A percentile compares a stretch with the other conserved stretches of the same genome.
Evolutionary conservation across 2,888 invertebrate species (phyloP).

Genomic region (Drosophila maculinotata): DNA sequence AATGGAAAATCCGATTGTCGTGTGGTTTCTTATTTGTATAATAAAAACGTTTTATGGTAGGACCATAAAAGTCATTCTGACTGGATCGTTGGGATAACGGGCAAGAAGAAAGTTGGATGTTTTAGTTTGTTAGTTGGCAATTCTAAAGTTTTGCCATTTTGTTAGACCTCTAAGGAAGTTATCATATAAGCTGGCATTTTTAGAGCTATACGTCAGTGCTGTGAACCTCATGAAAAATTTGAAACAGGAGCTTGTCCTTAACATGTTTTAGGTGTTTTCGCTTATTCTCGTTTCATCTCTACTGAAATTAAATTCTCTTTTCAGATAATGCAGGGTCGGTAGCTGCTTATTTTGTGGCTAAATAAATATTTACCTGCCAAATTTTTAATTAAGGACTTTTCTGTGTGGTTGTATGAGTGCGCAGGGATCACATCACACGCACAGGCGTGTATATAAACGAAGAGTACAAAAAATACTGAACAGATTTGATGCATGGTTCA

Average conservation of each 20-base stretch:
- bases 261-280: constrained; percentile 3
- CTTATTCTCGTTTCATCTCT: constrained; percentile 2
- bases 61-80: constrained; percentile 5
- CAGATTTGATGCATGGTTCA: constrained; percentile 27
- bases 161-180: neutral
- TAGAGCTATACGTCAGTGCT: neutral
- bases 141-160: neutral
- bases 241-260: neutral
- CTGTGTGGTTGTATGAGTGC: constrained; percentile 3
- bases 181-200: neutral
- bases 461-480: no score
- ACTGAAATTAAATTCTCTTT: constrained; percentile 20
- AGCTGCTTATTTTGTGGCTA: constrained; percentile 21
- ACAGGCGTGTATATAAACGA: no score
- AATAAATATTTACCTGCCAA: constrained; percentile 46
- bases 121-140: neutral
- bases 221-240: neutral
- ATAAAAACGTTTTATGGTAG: constrained; percentile 15
- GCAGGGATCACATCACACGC: constrained; percentile 28
- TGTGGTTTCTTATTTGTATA: constrained; percentile 19
- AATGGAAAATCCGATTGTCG: constrained; percentile 22
- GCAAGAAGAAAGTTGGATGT: neutral
- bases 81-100: no score
- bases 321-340: neutral
- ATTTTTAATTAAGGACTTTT: constrained; percentile 47